Percentiles rank a stretch among this genome's conserved stretches.
Evolutionary conservation across 2,888 invertebrate species (phyloP).

Genomic region (Linnaemya vulpina): DNA sequence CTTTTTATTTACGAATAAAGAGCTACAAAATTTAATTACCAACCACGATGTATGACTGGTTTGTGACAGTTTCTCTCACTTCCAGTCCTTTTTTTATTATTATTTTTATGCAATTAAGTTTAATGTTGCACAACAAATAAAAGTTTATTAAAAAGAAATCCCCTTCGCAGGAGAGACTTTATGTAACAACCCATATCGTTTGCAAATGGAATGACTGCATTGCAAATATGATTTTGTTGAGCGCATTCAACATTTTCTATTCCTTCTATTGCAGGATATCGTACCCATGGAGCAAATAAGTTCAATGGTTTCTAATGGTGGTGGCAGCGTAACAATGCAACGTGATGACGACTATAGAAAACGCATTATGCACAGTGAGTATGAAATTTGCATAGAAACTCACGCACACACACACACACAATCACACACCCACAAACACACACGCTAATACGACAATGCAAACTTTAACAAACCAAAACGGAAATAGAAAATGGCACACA

Average conservation of each 20-base stretch:
- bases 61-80: too few relatives aligned
- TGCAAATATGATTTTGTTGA: not conserved
- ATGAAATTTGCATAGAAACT: slow-evolving; percentile 48
- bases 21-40: too few relatives aligned
- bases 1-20: too few relatives aligned
- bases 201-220: not conserved
- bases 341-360: slow-evolving; percentile 83
- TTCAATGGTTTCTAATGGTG: slow-evolving; percentile 82
- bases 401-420: not conserved
- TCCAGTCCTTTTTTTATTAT: not conserved
- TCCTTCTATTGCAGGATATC: slow-evolving; percentile 79
- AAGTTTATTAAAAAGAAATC: not conserved
- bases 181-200: not conserved
- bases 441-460: too few relatives aligned
- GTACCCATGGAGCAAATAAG: slow-evolving; percentile 83
- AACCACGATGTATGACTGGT: too few relatives aligned
- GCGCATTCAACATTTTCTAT: not conserved
- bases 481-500: not conserved
- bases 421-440: not conserved
- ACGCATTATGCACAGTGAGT: slow-evolving; percentile 83
- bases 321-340: slow-evolving; percentile 82
- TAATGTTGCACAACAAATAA: not conserved
- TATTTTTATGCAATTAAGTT: not conserved
- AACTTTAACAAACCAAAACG: not conserved
- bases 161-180: not conserved